Evolutionary conservation across 2,888 invertebrate species (phyloP).

Genomic region (Polydrusus cervinus): DNA sequence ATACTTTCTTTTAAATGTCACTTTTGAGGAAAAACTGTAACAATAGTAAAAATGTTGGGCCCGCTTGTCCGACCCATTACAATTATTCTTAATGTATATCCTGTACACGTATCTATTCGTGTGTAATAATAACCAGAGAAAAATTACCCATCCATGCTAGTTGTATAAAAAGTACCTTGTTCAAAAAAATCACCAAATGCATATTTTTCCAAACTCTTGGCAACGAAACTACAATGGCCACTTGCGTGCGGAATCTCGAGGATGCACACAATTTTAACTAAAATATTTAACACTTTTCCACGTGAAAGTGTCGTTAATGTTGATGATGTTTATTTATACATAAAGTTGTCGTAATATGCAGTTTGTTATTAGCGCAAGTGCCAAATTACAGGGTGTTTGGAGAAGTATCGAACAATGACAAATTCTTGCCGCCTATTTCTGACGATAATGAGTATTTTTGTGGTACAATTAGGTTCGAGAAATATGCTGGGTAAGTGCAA

Average conservation of each 20-base stretch:
- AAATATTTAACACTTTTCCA: constrained; percentile 40
- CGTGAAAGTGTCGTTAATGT: constrained; percentile 39
- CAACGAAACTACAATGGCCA: constrained; percentile 33
- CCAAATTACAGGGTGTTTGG: constrained; percentile 42
- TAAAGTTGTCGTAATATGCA: constrained; percentile 21
- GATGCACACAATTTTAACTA: constrained; percentile 34
- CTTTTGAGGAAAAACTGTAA: too few species aligned
- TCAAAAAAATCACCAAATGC: constrained; percentile 29
- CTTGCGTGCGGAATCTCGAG: constrained; percentile 42
- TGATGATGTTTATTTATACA: constrained; percentile 32
- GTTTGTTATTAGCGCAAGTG: constrained; percentile 34
- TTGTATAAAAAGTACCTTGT: background rate
- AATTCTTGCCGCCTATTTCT: background rate
- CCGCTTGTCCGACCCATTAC: too few species aligned
- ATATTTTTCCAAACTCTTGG: constrained; percentile 32
- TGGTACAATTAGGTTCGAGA: too few species aligned
- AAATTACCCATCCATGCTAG: constrained; percentile 5
- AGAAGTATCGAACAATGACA: constrained; percentile 15
- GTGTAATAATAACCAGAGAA: too few species aligned
- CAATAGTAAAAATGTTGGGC: too few species aligned
- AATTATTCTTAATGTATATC: too few species aligned
- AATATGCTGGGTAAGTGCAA: too few species aligned
- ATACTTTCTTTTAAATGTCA: too few species aligned
- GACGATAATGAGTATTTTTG: background rate
- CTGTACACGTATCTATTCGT: too few species aligned